Evolutionary conservation across 2,888 invertebrate species (phyloP).

Genomic region (Chironomus tentans): DNA sequence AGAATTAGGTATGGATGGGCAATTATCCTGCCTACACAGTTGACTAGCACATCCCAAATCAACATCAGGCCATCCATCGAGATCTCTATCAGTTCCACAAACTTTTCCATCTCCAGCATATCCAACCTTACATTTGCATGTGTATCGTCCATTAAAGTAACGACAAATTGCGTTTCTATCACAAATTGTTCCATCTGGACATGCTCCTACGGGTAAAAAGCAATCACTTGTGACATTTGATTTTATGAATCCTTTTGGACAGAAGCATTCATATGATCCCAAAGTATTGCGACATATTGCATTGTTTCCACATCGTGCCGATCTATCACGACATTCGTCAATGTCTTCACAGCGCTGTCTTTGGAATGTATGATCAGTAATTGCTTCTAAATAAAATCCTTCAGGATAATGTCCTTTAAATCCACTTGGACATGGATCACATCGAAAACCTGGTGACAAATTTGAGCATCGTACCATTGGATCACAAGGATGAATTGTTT

Average conservation of each 20-base stretch:
- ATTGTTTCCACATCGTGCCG: slow-evolving; percentile 58
- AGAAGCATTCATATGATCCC: slow-evolving; percentile 80
- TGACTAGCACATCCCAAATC: slow-evolving; percentile 60
- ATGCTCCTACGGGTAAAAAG: slow-evolving; percentile 53
- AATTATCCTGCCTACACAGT: slow-evolving; percentile 77
- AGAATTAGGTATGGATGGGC: slow-evolving; percentile 72
- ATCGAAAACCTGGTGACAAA: slow-evolving; percentile 75
- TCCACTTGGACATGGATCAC: slow-evolving; percentile 81
- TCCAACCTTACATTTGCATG: slow-evolving; percentile 66
- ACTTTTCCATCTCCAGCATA: slow-evolving; percentile 84
- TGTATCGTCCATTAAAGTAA: slow-evolving; percentile 34
- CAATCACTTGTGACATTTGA: slow-evolving; percentile 79
- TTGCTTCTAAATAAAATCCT: slow-evolving; percentile 53
- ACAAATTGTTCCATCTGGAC: slow-evolving; percentile 68
- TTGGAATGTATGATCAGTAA: slow-evolving; percentile 55
- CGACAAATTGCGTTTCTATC: slow-evolving; percentile 72
- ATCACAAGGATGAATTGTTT: slow-evolving; percentile 70
- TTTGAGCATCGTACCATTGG: slow-evolving; percentile 65
- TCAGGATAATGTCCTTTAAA: slow-evolving; percentile 45
- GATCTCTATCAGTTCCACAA: slow-evolving; percentile 77
- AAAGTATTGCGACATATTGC: slow-evolving; percentile 76
- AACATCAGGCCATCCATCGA: slow-evolving; percentile 84
- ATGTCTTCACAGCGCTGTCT: slow-evolving; percentile 75
- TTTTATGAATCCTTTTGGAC: slow-evolving; percentile 66
- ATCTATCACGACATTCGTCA: slow-evolving; percentile 71